Conservation (phyloP, 2,888 invertebrate genomes). For the Drosophila ochracea region DNA sequence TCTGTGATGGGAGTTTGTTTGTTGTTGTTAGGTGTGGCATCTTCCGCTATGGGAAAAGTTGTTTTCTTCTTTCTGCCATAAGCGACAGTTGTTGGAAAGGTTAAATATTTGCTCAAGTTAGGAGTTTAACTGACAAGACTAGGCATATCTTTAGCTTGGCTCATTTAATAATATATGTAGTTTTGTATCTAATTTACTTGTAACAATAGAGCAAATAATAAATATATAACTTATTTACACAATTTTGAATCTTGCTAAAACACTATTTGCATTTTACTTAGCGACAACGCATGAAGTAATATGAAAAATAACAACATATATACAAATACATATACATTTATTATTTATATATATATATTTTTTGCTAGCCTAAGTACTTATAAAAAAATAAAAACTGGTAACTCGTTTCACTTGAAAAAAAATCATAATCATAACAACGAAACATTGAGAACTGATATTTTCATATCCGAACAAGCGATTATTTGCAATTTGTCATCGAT, state of each 20-base stretch:
- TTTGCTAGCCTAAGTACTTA: neutral
- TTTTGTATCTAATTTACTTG: conserved; percentile 1
- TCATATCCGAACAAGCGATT: conserved; percentile 43
- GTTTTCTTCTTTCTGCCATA: conserved; percentile 9
- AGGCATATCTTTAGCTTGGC: neutral
- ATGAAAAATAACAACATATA: neutral
- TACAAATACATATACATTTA: neutral
- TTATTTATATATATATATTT: neutral
- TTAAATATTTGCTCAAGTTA: conserved; percentile 49
- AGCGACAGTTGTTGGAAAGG: conserved; percentile 31
- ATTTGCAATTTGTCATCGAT: conserved; percentile 74
- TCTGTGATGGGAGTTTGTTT: conserved; percentile 6
- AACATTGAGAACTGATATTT: conserved; percentile 35
- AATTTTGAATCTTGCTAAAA: conserved; percentile 28
- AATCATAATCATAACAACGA: conserved; percentile 3
- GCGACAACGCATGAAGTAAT: conserved; percentile 7
- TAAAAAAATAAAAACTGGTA: neutral
- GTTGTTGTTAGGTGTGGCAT: conserved; percentile 24
- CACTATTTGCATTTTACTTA: conserved; percentile 37
- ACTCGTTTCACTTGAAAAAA: conserved; percentile 25
- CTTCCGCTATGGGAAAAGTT: conserved; percentile 52
- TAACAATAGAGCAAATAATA: conserved; percentile 51
- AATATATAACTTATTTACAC: conserved; percentile 38
- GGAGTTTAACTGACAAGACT: conserved; percentile 29
- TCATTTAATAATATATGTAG: neutral